Evolutionary conservation across 2,113 vertebrate genomes (phyloP), one percentile per base, ranked within the genome.

Genomic region (Barbus barbus): DNA sequence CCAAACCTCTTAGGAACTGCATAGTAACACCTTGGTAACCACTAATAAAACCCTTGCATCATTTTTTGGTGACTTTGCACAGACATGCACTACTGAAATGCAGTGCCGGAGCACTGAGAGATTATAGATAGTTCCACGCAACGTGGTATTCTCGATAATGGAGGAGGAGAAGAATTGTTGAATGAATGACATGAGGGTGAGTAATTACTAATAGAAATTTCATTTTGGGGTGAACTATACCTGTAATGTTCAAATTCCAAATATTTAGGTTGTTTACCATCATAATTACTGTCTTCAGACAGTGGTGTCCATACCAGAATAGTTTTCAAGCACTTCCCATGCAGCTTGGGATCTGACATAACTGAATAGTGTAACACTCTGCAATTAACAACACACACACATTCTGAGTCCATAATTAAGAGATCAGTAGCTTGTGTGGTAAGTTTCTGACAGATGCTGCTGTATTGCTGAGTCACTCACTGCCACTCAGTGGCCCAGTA

Each of bases 401-500:
- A 36, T 22, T 31, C 9, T 1, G 14, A 22, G 16, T 75, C 58
- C 28, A 73, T 63, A 74, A 78, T 56, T 84, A 58, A 76, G 31
- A 60, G 78, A 33, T 80, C 58, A 80, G 78, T 22, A 67, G 41
- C 26, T 31, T 22, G 18, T n/a, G 78, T 16, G 4, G 2, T 16
- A 36, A 26, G 53, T n/a, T 71, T 44, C 38, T 20, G 58, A 28
- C n/a, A 61, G 18, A 53, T 73, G 41, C 58, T 41, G 22, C 33
- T 83, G 67, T 60, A 60, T 82, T 71, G 80, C 63, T 72, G 71
- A 73, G 36, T 83, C 67, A 79, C 44, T 16, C 69, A 83, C 67
- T 75, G 85, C 85, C 82, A 60, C 77, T 63, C 73, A 61, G 82
- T 83, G 85, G 67, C 28, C 61, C 13, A 4, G 78, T 3, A 16